Conservation (phyloP, 2,113 vertebrate genomes). For the Saguinus imperator region DNA sequence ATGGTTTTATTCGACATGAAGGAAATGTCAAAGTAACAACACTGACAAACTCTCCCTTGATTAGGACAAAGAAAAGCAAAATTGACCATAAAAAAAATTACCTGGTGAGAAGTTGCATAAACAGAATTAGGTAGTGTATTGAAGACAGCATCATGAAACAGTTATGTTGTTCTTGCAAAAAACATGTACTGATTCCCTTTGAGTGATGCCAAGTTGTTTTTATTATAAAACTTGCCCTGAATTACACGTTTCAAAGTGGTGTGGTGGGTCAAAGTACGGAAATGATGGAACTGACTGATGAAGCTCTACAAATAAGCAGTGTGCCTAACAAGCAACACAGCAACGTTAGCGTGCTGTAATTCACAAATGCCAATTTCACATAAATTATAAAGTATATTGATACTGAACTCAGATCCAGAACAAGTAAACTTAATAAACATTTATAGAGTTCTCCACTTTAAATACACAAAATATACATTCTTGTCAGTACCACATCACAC, state of each 20-base stretch:
- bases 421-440: too few relatives aligned
- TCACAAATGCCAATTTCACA: background rate
- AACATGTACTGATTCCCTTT: background rate
- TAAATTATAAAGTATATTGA: background rate
- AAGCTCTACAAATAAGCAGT: background rate
- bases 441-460: too few relatives aligned
- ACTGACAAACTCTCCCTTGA: background rate
- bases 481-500: too few relatives aligned
- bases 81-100: background rate
- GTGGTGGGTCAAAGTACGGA: background rate
- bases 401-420: too few relatives aligned
- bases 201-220: background rate
- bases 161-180: background rate
- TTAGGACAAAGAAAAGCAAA: conserved; percentile 5
- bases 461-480: too few relatives aligned
- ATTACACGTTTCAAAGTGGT: background rate
- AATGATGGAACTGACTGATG: background rate
- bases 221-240: background rate
- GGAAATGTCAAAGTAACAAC: background rate
- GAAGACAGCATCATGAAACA: background rate
- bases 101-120: background rate
- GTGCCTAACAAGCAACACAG: background rate
- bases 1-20: background rate
- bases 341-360: background rate
- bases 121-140: background rate